Percentiles rank a stretch among this genome's conserved stretches.
These are phyloP conservation scores for Araneus ventricosus DNA, from an alignment of 1,140 invertebrate genomes.

Conservation along the genomic window DNA sequence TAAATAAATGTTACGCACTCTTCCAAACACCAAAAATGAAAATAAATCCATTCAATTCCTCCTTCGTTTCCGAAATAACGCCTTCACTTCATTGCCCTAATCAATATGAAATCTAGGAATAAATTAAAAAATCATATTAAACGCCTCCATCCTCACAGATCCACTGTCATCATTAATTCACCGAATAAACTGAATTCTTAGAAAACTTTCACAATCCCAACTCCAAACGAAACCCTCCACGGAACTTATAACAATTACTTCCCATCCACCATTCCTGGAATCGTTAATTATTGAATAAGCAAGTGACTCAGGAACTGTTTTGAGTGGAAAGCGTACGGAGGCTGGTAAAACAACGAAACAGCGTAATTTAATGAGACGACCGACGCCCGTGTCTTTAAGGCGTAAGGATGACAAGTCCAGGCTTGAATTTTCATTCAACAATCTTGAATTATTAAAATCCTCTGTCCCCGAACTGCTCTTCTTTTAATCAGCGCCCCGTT, in stretches of 20 bases:
- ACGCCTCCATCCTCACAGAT: neutral
- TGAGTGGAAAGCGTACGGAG: neutral
- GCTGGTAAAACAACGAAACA: constrained; percentile 38
- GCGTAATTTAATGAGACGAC: constrained; percentile 63
- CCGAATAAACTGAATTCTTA: neutral
- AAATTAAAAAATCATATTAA: constrained; percentile 36
- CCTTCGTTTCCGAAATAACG: neutral
- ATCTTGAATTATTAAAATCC: constrained; percentile 64
- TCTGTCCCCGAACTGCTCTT: constrained; percentile 18
- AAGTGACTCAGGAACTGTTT: neutral
- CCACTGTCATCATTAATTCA: neutral
- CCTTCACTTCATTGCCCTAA: neutral
- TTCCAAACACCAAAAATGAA: neutral
- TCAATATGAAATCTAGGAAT: neutral
- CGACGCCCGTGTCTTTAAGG: neutral
- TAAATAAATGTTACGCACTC: neutral
- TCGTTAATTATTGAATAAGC: constrained; percentile 9
- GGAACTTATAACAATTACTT: constrained; percentile 38
- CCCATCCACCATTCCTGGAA: neutral
- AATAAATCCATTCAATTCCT: neutral
- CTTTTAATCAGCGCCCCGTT: constrained; percentile 50
- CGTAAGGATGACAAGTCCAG: constrained; percentile 24
- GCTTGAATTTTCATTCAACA: constrained; percentile 59
- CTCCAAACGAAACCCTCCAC: neutral
- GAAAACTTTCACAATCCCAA: neutral